Conservation (phyloP, 2,113 vertebrate species). For the Psittacara wagleri region DNA sequence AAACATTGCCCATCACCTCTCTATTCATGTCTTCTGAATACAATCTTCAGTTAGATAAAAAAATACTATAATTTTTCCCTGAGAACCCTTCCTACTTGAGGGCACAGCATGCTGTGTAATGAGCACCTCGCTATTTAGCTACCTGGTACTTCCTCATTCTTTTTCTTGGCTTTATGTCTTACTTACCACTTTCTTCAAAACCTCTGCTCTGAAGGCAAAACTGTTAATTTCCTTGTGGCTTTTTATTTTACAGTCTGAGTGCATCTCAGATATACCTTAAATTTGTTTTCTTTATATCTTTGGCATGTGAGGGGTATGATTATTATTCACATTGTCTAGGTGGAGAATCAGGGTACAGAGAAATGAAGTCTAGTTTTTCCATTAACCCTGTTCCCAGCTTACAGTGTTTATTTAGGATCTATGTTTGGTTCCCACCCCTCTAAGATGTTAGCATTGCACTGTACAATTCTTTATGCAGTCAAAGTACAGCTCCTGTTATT, state of each 20-base stretch:
- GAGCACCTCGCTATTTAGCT: neutral
- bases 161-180: slow-evolving; percentile 33
- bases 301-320: neutral
- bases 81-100: neutral
- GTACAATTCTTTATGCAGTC: neutral
- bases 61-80: neutral
- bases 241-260: neutral
- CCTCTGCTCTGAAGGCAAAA: neutral
- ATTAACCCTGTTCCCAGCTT: neutral
- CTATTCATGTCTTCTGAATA: neutral
- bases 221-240: neutral
- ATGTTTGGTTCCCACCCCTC: neutral
- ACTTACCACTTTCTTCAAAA: neutral
- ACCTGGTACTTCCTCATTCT: neutral
- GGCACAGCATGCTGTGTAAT: fast-evolving
- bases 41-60: neutral
- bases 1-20: neutral
- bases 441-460: neutral
- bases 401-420: neutral
- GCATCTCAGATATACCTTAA: neutral
- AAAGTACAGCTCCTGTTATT: neutral
- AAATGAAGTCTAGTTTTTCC: neutral
- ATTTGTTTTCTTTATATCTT: neutral
- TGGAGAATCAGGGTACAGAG: neutral
- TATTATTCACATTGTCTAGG: neutral